Percentiles rank a stretch among this genome's conserved stretches.
Evolutionary conservation across 2,113 vertebrate species (phyloP).

Genomic region (Aspiorhynchus laticeps): DNA sequence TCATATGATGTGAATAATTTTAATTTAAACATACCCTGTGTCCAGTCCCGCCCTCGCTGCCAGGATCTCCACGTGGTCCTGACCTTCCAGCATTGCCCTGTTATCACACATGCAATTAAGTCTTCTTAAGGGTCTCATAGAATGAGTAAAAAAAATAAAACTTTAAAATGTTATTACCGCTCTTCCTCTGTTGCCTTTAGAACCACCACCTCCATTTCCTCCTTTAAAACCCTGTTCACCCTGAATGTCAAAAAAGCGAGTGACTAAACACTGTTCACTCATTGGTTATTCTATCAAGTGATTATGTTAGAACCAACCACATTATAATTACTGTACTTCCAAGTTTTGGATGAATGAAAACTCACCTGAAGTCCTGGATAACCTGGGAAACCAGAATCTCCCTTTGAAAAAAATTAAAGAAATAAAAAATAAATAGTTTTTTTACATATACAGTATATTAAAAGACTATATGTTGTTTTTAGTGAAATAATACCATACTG

Average conservation of each 20-base stretch:
- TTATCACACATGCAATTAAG: slow-evolving; percentile 10
- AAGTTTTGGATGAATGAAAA: slow-evolving; percentile 2
- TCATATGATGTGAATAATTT: background rate
- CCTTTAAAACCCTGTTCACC: slow-evolving; percentile 81
- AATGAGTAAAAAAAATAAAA: background rate
- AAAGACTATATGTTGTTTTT: background rate
- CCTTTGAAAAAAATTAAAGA: slow-evolving; percentile 66
- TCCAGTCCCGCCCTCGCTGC: slow-evolving; percentile 78
- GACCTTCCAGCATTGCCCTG: slow-evolving; percentile 80
- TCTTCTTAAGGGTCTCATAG: background rate
- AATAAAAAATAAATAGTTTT: background rate
- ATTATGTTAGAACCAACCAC: background rate
- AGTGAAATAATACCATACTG: background rate
- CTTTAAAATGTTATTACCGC: slow-evolving; percentile 70
- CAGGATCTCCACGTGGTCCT: slow-evolving; percentile 74
- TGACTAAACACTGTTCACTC: background rate
- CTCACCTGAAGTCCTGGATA: slow-evolving; percentile 80
- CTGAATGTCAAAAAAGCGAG: slow-evolving; percentile 68
- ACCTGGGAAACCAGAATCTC: slow-evolving; percentile 82
- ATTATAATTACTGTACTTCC: background rate
- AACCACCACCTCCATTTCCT: slow-evolving; percentile 72
- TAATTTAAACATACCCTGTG: slow-evolving; percentile 69
- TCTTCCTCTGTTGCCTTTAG: slow-evolving; percentile 81
- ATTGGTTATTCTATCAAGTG: background rate
- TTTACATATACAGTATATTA: background rate